These are phyloP conservation scores for Empis livida DNA, from an alignment of 2,888 invertebrate species.

Conservation along the genomic window DNA sequence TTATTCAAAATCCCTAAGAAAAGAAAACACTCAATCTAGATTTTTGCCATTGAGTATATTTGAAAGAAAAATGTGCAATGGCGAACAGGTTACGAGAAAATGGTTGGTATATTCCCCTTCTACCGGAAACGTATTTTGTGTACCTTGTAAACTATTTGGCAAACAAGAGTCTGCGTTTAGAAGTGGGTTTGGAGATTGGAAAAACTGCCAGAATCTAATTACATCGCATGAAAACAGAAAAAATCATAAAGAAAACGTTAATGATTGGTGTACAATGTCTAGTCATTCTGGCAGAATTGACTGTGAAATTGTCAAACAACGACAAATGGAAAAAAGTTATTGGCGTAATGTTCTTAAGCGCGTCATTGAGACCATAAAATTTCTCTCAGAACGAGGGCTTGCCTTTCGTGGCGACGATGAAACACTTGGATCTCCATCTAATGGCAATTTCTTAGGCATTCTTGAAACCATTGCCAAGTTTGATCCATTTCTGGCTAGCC, in stretches of 20 bases:
- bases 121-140: neutral
- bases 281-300: neutral
- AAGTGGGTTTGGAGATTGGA: neutral
- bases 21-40: no score
- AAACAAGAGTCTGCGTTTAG: neutral
- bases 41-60: no score
- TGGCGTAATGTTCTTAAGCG: neutral
- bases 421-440: no score
- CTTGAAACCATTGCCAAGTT: constrained; percentile 2
- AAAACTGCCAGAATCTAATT: neutral
- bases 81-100: neutral
- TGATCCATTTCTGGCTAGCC: constrained; percentile 1
- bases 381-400: constrained; percentile 3
- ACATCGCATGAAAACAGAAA: neutral
- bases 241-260: neutral
- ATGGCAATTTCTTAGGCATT: neutral
- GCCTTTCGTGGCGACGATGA: constrained; percentile 3
- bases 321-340: neutral
- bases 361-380: neutral
- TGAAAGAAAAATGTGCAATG: no score
- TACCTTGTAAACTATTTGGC: neutral
- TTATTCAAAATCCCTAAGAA: no score
- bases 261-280: neutral
- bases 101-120: neutral
- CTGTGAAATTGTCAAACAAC: neutral